Evolutionary conservation across 2,113 vertebrate species (phyloP).

Genomic region (Erinaceus europaeus): DNA sequence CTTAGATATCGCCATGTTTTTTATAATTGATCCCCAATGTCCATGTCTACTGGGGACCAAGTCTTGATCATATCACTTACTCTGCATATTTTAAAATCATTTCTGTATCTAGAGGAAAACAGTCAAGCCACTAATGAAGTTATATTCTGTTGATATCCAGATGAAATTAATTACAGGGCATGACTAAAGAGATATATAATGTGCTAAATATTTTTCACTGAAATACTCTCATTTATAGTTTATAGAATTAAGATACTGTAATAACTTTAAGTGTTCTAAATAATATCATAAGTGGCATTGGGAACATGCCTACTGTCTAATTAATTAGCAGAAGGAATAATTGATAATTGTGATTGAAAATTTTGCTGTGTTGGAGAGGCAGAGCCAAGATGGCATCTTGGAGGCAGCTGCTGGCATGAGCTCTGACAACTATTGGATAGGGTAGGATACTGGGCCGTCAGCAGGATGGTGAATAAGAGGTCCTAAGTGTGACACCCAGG

Average conservation of each 20-base stretch:
- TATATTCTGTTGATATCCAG: background rate
- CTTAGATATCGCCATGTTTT: background rate
- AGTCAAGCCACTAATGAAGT: background rate
- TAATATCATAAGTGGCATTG: background rate
- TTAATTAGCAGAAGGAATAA: background rate
- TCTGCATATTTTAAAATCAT: background rate
- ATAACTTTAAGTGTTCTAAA: background rate
- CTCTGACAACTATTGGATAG: too few relatives aligned
- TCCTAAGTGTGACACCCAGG: too few relatives aligned
- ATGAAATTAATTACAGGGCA: background rate
- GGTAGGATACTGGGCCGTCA: too few relatives aligned
- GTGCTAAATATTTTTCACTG: background rate
- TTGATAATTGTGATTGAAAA: background rate
- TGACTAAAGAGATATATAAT: background rate
- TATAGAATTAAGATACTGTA: too few relatives aligned
- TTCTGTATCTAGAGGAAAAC: background rate
- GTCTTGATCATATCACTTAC: background rate
- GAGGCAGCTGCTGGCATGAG: too few relatives aligned
- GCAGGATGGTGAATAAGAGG: too few relatives aligned
- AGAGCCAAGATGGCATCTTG: too few relatives aligned
- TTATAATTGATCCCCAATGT: slow-evolving; percentile 22
- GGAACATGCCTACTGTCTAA: background rate
- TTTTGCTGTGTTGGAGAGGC: background rate
- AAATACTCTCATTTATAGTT: background rate
- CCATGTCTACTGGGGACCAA: background rate